Evolutionary conservation across 2,113 vertebrate genomes (phyloP).

Genomic region (Typhlomys cinereus): DNA sequence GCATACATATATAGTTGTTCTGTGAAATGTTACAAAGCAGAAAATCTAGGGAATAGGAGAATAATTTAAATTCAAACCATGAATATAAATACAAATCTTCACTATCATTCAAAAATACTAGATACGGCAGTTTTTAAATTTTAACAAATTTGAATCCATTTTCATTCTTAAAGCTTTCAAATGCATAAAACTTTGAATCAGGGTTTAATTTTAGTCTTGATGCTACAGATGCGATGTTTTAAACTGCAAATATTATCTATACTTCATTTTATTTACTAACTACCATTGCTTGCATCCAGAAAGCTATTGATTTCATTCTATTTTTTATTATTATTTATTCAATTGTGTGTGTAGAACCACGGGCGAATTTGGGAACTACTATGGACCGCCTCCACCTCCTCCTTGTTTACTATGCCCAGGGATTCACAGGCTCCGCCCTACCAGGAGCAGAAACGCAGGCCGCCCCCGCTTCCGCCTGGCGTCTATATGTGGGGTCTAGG

Average conservation of each 20-base stretch:
- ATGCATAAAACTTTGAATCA: constrained; percentile 22
- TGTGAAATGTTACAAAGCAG: not conserved
- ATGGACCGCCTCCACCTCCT: too few relatives aligned
- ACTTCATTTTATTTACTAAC: not conserved
- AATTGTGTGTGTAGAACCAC: too few relatives aligned
- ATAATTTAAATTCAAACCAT: not conserved
- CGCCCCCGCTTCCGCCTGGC: too few relatives aligned
- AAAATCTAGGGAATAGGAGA: not conserved
- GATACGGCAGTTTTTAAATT: not conserved
- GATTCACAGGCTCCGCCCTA: too few relatives aligned
- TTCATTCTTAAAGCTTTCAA: constrained; percentile 42
- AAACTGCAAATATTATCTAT: not conserved
- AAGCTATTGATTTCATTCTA: not conserved
- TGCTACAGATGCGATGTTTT: not conserved
- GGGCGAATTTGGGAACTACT: too few relatives aligned
- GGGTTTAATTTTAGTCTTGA: not conserved
- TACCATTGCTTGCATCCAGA: not conserved
- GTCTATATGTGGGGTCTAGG: too few relatives aligned
- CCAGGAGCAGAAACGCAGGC: too few relatives aligned
- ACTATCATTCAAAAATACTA: not conserved
- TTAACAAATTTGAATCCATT: not conserved
- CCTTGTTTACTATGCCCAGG: too few relatives aligned
- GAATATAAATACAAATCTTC: constrained; percentile 16
- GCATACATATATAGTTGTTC: not conserved
- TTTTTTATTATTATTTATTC: too few relatives aligned